These are phyloP conservation scores for Kuschelorhynchus macadamiae DNA, from an alignment of 2,888 invertebrate genomes.

Conservation along the genomic window DNA sequence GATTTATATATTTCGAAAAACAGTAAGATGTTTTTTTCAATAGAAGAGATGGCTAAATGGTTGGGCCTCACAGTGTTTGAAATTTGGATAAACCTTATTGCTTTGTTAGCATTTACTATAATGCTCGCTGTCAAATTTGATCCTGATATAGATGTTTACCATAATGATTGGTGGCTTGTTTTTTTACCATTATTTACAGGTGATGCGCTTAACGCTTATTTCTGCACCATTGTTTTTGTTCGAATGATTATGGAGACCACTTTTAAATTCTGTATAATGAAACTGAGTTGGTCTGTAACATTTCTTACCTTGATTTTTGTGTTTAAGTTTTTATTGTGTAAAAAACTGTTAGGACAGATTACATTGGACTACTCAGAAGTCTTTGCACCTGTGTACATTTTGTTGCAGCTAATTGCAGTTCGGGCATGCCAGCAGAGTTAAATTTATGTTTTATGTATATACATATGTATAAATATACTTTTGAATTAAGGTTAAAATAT, in stretches of 20 bases:
- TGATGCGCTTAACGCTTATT: constrained; percentile 94
- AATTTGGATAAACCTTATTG: constrained; percentile 90
- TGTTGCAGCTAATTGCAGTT: constrained; percentile 90
- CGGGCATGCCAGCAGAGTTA: constrained; percentile 85
- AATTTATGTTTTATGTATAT: constrained; percentile 5
- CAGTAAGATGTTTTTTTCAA: constrained; percentile 83
- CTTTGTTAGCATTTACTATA: constrained; percentile 87
- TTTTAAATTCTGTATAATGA: constrained; percentile 83
- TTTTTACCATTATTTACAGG: constrained; percentile 94
- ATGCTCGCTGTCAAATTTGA: constrained; percentile 86
- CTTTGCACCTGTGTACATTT: constrained; percentile 91
- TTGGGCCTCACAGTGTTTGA: constrained; percentile 95
- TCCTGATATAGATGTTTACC: constrained; percentile 68
- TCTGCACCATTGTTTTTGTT: constrained; percentile 94
- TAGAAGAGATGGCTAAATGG: constrained; percentile 93
- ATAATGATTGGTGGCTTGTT: constrained; percentile 87
- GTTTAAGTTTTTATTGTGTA: constrained; percentile 92
- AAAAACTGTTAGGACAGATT: constrained; percentile 86
- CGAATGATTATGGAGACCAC: constrained; percentile 85
- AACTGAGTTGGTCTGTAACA: constrained; percentile 87
- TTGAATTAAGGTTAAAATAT: no score
- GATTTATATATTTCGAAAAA: neutral
- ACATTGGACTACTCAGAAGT: constrained; percentile 92
- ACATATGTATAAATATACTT: no score
- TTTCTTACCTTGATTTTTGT: constrained; percentile 88